phyloP scores from a whole-genome alignment of 2,888 invertebrate genomes.

The Agriopis aurantiaria region DNA sequence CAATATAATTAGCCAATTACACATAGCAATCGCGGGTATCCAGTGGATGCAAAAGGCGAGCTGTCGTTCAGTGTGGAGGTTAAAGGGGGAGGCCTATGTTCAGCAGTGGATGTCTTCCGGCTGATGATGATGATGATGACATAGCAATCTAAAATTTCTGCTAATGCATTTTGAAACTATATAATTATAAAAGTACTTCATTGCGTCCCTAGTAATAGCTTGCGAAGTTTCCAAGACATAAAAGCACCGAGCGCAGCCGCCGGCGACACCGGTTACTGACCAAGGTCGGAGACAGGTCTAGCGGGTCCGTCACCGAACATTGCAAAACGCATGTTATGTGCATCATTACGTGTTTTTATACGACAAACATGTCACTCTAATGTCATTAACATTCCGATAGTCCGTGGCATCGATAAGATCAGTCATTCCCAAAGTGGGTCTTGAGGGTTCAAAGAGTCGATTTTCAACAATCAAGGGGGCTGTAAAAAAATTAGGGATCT shows the following conservation, averaged over 20 bases:
- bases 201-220: conserved; percentile 19
- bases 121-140: no score
- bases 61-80: no score
- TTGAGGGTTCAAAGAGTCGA: no score
- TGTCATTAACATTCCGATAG: conserved; percentile 29
- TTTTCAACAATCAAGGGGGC: no score
- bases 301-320: conserved; percentile 29
- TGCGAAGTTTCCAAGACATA: conserved; percentile 48
- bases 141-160: background rate
- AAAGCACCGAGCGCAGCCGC: conserved; percentile 38
- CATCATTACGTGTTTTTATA: conserved; percentile 39
- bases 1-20: no score
- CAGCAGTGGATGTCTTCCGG: no score
- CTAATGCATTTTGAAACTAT: background rate
- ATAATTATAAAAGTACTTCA: background rate
- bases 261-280: conserved; percentile 58
- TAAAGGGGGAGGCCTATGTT: no score
- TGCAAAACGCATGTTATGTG: conserved; percentile 41
- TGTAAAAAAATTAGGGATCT: no score
- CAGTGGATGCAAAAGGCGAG: no score
- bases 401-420: background rate
- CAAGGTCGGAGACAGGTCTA: conserved; percentile 79
- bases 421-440: no score
- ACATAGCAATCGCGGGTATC: no score
- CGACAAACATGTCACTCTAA: conserved; percentile 18